Percentiles rank a stretch among this genome's conserved stretches.
These are phyloP conservation scores for Trypoxylus dichotomus DNA, from an alignment of 1,140 invertebrate genomes.

Conservation along the genomic window DNA sequence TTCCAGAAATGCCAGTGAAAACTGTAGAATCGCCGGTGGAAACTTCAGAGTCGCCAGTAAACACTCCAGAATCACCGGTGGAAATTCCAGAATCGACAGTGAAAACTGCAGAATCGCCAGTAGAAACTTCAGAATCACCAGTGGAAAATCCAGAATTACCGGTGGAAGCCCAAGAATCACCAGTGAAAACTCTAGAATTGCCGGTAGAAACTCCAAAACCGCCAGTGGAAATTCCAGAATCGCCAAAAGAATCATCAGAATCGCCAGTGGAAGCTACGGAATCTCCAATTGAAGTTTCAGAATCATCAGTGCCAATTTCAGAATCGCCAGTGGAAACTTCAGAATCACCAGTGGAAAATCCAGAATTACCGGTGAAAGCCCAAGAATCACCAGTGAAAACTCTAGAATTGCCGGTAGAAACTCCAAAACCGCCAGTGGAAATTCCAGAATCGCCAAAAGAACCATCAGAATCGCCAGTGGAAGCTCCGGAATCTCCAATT, in stretches of 20 bases:
- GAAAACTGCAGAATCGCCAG: background rate
- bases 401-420: no score
- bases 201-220: conserved; percentile 12
- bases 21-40: conserved; percentile 31
- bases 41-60: conserved; percentile 25
- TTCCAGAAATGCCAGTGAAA: background rate
- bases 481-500: no score
- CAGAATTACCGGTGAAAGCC: no score
- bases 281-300: background rate
- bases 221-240: conserved; percentile 33
- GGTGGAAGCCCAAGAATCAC: background rate
- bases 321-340: no score
- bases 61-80: background rate
- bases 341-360: no score
- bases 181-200: background rate
- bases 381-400: no score
- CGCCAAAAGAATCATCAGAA: conserved; percentile 29
- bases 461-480: no score
- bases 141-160: background rate
- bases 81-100: background rate
- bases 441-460: no score
- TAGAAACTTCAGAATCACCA: background rate
- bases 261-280: conserved; percentile 33
- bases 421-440: no score
- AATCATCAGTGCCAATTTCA: background rate